Evolutionary conservation across 2,888 invertebrate species (phyloP), one percentile per base, ranked within the genome.

Genomic region (Lamproptera curius): DNA sequence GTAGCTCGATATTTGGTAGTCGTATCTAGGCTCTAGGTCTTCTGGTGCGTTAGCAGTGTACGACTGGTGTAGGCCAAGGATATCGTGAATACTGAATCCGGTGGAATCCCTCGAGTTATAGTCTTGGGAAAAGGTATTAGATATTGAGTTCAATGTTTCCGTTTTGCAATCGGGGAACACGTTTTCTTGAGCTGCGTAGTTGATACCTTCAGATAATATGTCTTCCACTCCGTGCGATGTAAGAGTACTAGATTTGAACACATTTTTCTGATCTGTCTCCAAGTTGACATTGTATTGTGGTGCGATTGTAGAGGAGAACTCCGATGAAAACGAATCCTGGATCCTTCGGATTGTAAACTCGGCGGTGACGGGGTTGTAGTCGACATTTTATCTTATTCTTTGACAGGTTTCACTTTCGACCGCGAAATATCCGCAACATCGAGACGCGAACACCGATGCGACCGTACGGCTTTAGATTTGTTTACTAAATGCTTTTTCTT

Each of bases 401-500:
- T 31, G 9, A 13, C 31, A 31, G n/a, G 2, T 31, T 31, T 31
- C n/a, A 11, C 31, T 11, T n/a, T 31, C 13, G 31, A 2, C 28
- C 2, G 51, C 44, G 15, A 26, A 51, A 28, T 26, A 14, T 46
- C 31, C 47, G 36, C 44, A 43, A 51, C 47, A 65, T 55, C 53
- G 53, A 54, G 52, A 51, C 43, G 50, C 55, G 66, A 66, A 64
- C 62, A 73, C 66, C 58, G 63, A 73, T 54, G 67, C 81, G 81
- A 76, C 86, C 71, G 76, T 61, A 65, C 72, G 50, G 71, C 70
- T 65, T 71, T 77, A 76, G 66, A 54, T 67, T 81, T 83, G 77
- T 87, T 84, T 79, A 85, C 84, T 72, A 83, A 85, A 83, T 85
- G 80, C 68, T 77, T 81, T 84, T 81, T 81, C 71, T 77, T 81